phyloP scores from a whole-genome alignment of 1,140 invertebrate species.

The Formica exsecta region DNA sequence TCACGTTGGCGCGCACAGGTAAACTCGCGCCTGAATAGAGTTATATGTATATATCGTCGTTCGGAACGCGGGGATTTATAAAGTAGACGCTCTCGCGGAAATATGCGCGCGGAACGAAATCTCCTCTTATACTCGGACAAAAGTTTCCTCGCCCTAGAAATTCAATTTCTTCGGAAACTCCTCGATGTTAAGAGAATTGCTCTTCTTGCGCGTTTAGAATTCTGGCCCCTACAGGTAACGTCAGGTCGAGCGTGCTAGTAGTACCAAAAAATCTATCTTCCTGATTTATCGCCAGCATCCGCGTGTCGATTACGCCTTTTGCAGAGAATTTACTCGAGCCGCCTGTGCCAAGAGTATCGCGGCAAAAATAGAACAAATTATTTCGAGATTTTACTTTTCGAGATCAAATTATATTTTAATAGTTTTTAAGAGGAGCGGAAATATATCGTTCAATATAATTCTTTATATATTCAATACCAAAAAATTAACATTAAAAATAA shows the following conservation, averaged over 20 bases:
- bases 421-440: not conserved
- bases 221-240: conserved; percentile 20
- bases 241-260: not conserved
- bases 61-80: conserved; percentile 30
- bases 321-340: conserved; percentile 28
- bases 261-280: conserved; percentile 38
- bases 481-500: too few species aligned
- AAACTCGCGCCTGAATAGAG: conserved; percentile 40
- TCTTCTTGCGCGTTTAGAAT: not conserved
- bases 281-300: conserved; percentile 37
- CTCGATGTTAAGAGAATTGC: conserved; percentile 16
- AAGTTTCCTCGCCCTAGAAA: conserved; percentile 37
- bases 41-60: conserved; percentile 11
- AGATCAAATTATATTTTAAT: not conserved
- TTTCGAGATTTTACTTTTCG: too few species aligned
- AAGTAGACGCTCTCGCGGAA: conserved; percentile 26
- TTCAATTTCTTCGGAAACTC: conserved; percentile 14
- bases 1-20: conserved; percentile 22
- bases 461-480: not conserved
- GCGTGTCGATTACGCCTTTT: conserved; percentile 36
- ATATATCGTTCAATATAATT: not conserved
- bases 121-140: not conserved
- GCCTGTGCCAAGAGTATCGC: not conserved
- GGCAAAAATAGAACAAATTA: not conserved
- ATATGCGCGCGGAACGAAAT: not conserved